Evolutionary conservation across 2,888 invertebrate species (phyloP).

Genomic region (Trypoxylon attenuatum): DNA sequence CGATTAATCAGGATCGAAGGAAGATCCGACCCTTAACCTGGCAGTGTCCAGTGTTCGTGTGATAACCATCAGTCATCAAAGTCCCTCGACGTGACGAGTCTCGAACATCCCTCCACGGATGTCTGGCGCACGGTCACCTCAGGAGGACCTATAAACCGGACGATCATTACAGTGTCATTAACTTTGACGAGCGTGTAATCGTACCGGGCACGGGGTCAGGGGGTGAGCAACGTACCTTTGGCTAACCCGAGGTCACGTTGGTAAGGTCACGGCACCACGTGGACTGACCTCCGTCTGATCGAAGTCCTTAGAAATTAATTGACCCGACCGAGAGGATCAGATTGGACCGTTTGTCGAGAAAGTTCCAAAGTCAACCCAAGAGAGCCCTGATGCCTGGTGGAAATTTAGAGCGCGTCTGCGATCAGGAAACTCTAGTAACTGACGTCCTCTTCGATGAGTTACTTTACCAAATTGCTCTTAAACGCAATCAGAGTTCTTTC

Average conservation of each 20-base stretch:
- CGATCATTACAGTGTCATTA: constrained; percentile 70
- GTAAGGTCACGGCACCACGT: constrained; percentile 49
- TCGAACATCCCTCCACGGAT: constrained; percentile 22
- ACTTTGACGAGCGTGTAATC: constrained; percentile 69
- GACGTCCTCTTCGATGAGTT: too few relatives aligned
- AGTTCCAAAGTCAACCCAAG: constrained; percentile 40
- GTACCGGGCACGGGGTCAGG: constrained; percentile 52
- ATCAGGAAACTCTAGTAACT: background rate
- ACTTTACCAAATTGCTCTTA: too few relatives aligned
- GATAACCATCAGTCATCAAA: constrained; percentile 67
- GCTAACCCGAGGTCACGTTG: constrained; percentile 44
- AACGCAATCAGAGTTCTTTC: too few relatives aligned
- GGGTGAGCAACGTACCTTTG: constrained; percentile 43
- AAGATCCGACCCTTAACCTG: constrained; percentile 58
- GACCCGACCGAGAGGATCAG: constrained; percentile 31
- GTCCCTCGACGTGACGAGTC: constrained; percentile 19
- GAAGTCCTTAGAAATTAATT: constrained; percentile 48
- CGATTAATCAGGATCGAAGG: constrained; percentile 71
- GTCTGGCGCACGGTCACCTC: constrained; percentile 32
- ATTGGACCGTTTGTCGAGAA: constrained; percentile 33
- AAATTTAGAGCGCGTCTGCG: constrained; percentile 18
- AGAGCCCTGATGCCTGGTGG: constrained; percentile 11
- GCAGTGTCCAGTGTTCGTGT: constrained; percentile 59
- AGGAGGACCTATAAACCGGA: constrained; percentile 54
- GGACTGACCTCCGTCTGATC: constrained; percentile 29